phyloP scores from a whole-genome alignment of 2,113 vertebrate genomes.

The Passerina amoena region DNA sequence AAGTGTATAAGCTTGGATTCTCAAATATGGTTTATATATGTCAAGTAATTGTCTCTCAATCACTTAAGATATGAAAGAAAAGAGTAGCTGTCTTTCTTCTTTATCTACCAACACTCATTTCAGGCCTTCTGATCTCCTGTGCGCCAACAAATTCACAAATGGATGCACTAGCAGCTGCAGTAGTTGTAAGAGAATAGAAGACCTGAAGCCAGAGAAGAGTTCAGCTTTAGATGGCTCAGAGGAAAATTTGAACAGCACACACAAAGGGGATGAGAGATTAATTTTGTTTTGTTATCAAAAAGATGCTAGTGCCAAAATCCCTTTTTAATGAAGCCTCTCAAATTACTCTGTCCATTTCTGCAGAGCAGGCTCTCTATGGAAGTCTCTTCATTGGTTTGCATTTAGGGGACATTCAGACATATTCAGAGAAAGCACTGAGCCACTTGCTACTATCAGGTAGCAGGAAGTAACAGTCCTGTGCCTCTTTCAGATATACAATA shows the following conservation, averaged over 20 bases:
- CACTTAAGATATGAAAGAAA: not conserved
- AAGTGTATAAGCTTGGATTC: not conserved
- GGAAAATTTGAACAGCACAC: not conserved
- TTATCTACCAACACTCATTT: not conserved
- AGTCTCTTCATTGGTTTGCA: not conserved
- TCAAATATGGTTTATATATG: not conserved
- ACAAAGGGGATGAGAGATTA: not conserved
- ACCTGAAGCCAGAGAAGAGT: not conserved
- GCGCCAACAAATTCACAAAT: not conserved
- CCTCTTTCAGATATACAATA: not conserved
- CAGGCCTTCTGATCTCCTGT: not conserved
- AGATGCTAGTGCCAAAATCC: not conserved
- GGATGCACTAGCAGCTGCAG: not conserved
- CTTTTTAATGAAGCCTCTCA: fast-evolving
- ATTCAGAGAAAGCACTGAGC: not conserved
- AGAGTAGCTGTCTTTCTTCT: not conserved
- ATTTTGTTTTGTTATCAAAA: not conserved
- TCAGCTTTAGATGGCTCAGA: not conserved
- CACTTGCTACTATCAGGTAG: not conserved
- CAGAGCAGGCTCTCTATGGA: not conserved
- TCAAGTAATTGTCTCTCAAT: not conserved
- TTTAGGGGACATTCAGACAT: not conserved
- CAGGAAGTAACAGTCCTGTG: not conserved
- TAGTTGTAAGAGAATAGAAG: not conserved
- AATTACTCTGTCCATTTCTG: not conserved